Percentiles rank a stretch among this genome's conserved stretches.
phyloP scores from a whole-genome alignment of 2,797 vertebrate species.

The Microcaecilia unicolor region DNA sequence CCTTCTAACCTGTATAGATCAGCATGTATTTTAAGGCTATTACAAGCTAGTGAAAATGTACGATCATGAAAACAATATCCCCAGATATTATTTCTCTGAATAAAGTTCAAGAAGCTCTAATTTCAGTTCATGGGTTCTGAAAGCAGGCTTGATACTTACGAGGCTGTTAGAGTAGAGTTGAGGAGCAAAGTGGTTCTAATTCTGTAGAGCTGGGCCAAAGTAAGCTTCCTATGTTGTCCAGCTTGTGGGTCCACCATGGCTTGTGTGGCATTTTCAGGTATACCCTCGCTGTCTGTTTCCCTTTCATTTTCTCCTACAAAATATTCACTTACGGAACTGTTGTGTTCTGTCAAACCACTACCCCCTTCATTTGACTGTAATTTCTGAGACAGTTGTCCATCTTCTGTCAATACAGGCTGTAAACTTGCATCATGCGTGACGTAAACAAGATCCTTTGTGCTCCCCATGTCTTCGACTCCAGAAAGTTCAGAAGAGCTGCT shows the following conservation, averaged over 20 bases:
- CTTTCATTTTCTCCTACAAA: background rate
- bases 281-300: background rate
- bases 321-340: background rate
- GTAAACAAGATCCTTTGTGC: background rate
- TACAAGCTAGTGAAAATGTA: too few relatives aligned
- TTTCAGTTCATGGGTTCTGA: too few relatives aligned
- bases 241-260: slow-evolving; percentile 51
- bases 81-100: too few relatives aligned
- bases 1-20: too few relatives aligned
- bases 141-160: slow-evolving; percentile 83
- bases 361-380: background rate
- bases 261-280: slow-evolving; percentile 21
- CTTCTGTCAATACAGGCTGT: background rate
- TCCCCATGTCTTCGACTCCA: slow-evolving; percentile 17
- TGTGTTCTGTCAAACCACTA: background rate
- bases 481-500: slow-evolving; percentile 36
- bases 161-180: slow-evolving; percentile 92
- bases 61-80: too few relatives aligned
- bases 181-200: slow-evolving; percentile 89
- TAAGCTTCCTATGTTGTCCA: slow-evolving; percentile 58
- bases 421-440: background rate
- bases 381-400: background rate
- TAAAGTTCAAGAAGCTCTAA: too few relatives aligned
- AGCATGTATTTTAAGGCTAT: too few relatives aligned
- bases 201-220: slow-evolving; percentile 74